Percentiles rank a stretch among this genome's conserved stretches.
These are phyloP conservation scores for Scrobipalpa costella DNA, from an alignment of 2,888 invertebrate species.

Conservation along the genomic window DNA sequence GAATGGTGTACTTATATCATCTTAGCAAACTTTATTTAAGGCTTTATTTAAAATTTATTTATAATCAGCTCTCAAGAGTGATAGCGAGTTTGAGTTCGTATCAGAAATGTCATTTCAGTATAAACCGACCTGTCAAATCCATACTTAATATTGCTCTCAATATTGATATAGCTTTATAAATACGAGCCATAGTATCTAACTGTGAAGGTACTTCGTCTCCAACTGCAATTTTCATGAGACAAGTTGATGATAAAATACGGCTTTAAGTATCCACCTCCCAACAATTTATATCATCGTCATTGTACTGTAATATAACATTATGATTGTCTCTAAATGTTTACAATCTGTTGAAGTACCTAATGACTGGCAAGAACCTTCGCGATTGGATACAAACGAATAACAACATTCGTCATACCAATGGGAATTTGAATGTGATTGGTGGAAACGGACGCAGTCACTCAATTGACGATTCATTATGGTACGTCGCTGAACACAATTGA, in stretches of 20 bases:
- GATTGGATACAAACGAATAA: slow-evolving; percentile 34
- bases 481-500: slow-evolving; percentile 48
- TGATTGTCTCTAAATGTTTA: slow-evolving; percentile 18
- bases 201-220: background rate
- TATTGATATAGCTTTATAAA: too few relatives aligned
- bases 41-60: too few relatives aligned
- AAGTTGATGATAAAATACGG: slow-evolving; percentile 6
- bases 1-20: too few relatives aligned
- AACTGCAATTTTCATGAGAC: background rate
- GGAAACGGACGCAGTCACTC: slow-evolving; percentile 46
- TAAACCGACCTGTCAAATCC: too few relatives aligned
- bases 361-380: slow-evolving; percentile 27
- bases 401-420: slow-evolving; percentile 41
- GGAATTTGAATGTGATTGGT: slow-evolving; percentile 51
- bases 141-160: too few relatives aligned
- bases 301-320: background rate
- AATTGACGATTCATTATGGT: slow-evolving; percentile 53
- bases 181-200: too few relatives aligned
- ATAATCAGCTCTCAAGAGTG: too few relatives aligned
- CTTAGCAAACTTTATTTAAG: too few relatives aligned
- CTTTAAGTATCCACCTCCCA: background rate
- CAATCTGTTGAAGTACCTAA: slow-evolving; percentile 17
- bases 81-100: too few relatives aligned
- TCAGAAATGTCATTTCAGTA: too few relatives aligned
- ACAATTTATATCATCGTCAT: slow-evolving; percentile 13